Evolutionary conservation across 2,113 vertebrate genomes (phyloP), one percentile per base, ranked within the genome.

Genomic region (Pholis gunnellus): DNA sequence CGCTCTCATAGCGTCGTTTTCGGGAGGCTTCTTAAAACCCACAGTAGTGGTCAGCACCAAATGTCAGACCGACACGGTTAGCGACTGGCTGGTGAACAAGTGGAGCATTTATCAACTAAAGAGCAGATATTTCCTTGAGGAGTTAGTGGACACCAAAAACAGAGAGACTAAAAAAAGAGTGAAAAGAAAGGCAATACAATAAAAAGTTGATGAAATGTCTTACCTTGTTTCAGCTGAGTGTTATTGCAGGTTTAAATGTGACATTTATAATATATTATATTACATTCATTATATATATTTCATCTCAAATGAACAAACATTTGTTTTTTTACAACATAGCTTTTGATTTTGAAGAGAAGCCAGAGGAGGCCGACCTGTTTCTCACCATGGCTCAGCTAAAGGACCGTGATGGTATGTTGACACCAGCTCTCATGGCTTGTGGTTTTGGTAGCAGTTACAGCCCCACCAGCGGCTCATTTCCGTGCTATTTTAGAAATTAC

Each of bases 361-460:
- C 31, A 34, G 83, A 90, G 1, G 87, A 92, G 18, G 5, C 20
- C 1, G 87, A 91, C 44, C 75, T 95, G 72, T 95, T 95, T 68
- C 81, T 90, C n/a, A 91, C 80, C 27, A 90, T 93, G 92, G 85
- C 87, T 13, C 79, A 91, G 63, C 70, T 89, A 1, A 92, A 90
- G 69, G 72, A 84, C 27, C 25, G 77, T 4, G 66, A 54, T 2
- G 90, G 92, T 90, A 90, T 0, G 86, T 63, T 40, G 38, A 69
- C 48, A 63, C 17, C 66, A 31, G 2, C 20, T n/a, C 20, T 27
- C 6, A 3, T 46, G 5, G 31, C 1, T 54, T 42, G 29, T 75
- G 27, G 52, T 78, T 88, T 77, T 66, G 15, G 34, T 68, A 0
- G 6, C 36, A 0, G 4, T 46, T n/a, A 20, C n/a, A 75, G 22